Base-by-base conservation (phyloP, 2,113 vertebrate genomes). In the Riparia riparia region DNA sequence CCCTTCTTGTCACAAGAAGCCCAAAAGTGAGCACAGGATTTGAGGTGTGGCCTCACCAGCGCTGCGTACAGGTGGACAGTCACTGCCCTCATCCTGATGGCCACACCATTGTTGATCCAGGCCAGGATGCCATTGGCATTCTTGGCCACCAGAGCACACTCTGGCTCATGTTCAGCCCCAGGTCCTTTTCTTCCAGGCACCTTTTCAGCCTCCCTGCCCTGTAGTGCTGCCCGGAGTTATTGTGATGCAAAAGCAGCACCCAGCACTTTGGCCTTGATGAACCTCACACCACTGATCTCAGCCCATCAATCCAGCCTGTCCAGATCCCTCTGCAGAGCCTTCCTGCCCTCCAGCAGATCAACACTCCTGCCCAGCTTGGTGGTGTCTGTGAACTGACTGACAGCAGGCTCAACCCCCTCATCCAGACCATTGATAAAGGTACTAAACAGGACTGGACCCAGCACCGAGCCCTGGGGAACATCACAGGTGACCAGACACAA, bases 151-250 rank as follows among this genome's bases (percentile, higher is more conserved):
- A 57, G 76, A 34, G 14, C 50, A 57, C 49, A 31, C 2, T 0
- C 49, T 57, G 34, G 24, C 26, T 44, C 44, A 13, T 50, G 31
- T 57, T 50, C 37, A 37, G 5, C 24, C 34, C 7, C 9, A 50
- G 14, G 9, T 42, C 17, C 34, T 72, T 64, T 42, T 22, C 37
- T 41, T 37, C 42, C 31, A 26, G 26, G 31, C 26, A 71, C 6
- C 37, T 72, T 64, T 72, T 37, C 68, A 65, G 14, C 26, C 14
- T 18, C 25, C 31, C 58, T 50, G 37, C 10, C 51, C n/a, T 56
- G 13, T 34, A 25, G n/a, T 0, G 0, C 8, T 47, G 29, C 49
- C 14, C 41, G n/a, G 18, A 10, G 15, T n/a, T 41, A 18, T 12
- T 63, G 74, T 54, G 41, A 41, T 41, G 10, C 32, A 63, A 29